Evolutionary conservation across 1,140 invertebrate genomes (phyloP).

Genomic region (Spodoptera litura): DNA sequence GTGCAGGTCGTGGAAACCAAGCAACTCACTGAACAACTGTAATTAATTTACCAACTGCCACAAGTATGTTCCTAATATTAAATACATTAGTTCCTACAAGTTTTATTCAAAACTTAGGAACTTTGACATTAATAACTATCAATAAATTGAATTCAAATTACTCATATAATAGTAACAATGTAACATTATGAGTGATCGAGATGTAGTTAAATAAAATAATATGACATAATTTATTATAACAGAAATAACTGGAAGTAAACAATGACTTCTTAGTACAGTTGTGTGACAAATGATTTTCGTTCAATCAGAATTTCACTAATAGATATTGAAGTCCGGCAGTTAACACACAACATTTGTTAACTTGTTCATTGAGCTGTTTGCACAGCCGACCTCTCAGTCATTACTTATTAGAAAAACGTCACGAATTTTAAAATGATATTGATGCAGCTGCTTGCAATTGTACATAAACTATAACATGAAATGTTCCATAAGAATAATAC

Average conservation of each 20-base stretch:
- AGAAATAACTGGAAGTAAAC: no score
- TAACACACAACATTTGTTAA: no score
- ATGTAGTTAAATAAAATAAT: no score
- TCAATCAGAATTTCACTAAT: no score
- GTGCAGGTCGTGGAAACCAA: slow-evolving; percentile 7
- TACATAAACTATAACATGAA: slow-evolving; percentile 41
- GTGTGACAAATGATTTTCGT: no score
- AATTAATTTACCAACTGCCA: neutral
- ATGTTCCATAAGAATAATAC: slow-evolving; percentile 43
- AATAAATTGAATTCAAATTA: neutral
- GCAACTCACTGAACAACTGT: neutral
- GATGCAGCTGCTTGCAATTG: slow-evolving; percentile 46
- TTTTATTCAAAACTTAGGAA: neutral
- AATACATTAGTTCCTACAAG: slow-evolving; percentile 6
- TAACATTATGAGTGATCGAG: no score
- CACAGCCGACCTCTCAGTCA: slow-evolving; percentile 20
- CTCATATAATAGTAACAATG: no score
- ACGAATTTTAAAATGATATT: slow-evolving; percentile 39
- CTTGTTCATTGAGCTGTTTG: neutral
- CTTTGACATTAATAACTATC: neutral
- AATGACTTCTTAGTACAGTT: no score
- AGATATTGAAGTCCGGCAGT: no score
- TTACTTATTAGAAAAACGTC: slow-evolving; percentile 18
- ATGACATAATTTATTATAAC: no score
- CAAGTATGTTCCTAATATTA: slow-evolving; percentile 29